A percentile compares a stretch with the other conserved stretches of the same genome.
phyloP scores from a whole-genome alignment of 2,888 invertebrate species.

The Autographa pulchrina region DNA sequence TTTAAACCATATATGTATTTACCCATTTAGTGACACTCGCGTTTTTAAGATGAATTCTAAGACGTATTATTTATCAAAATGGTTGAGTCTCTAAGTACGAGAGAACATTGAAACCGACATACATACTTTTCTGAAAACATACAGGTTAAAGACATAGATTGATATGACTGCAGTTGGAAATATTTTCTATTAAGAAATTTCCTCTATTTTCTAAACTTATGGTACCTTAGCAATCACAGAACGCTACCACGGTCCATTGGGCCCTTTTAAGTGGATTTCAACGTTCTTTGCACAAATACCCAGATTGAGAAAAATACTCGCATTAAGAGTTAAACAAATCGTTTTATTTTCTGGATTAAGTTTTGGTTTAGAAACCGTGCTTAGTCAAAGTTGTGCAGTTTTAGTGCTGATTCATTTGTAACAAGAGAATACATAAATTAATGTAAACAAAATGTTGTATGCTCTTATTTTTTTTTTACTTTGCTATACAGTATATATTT shows the following conservation, averaged over 20 bases:
- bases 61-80: too few relatives aligned
- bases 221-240: conserved; percentile 14
- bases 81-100: too few relatives aligned
- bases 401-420: not conserved
- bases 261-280: conserved; percentile 38
- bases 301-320: conserved; percentile 2
- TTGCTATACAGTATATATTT: too few relatives aligned
- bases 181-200: not conserved
- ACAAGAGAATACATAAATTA: too few relatives aligned
- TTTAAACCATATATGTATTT: too few relatives aligned
- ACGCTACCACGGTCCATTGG: conserved; percentile 32
- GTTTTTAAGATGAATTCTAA: too few relatives aligned
- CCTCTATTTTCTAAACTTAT: not conserved
- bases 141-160: too few relatives aligned
- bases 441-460: too few relatives aligned
- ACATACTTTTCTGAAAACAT: too few relatives aligned
- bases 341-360: conserved; percentile 1
- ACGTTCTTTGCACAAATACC: conserved; percentile 34
- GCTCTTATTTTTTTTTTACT: too few relatives aligned
- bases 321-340: not conserved
- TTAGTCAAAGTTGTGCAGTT: not conserved
- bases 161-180: not conserved
- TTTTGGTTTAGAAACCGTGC: not conserved
- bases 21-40: too few relatives aligned
- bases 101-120: too few relatives aligned